A percentile compares a stretch with the other conserved stretches of the same genome.
Conservation (phyloP, 2,888 invertebrate species). For the Gisinianus flammeolus region DNA sequence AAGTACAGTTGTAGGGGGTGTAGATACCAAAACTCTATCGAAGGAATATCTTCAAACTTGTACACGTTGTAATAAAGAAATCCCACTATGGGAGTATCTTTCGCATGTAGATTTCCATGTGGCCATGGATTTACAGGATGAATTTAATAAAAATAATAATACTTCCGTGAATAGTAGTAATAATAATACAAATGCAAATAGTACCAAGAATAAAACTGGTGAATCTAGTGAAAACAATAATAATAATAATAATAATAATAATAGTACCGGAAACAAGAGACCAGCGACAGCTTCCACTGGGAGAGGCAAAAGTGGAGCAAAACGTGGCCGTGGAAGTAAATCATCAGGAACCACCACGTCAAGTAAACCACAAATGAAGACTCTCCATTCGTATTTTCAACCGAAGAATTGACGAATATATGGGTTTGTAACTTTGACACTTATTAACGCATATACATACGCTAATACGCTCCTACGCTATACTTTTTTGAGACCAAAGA, state of each 20-base stretch:
- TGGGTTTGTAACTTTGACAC: too few relatives aligned
- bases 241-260: not conserved
- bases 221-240: not conserved
- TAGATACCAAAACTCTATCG: constrained; percentile 14
- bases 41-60: constrained; percentile 63
- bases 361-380: constrained; percentile 17
- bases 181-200: not conserved
- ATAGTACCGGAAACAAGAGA: constrained; percentile 2
- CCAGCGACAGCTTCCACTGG: not conserved
- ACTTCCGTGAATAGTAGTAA: not conserved
- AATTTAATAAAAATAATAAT: constrained; percentile 65
- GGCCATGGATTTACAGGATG: constrained; percentile 76
- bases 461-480: too few relatives aligned
- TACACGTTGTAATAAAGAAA: constrained; percentile 71
- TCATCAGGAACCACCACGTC: not conserved
- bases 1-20: not conserved
- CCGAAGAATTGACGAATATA: constrained; percentile 8
- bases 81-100: constrained; percentile 69
- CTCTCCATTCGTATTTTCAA: constrained; percentile 20
- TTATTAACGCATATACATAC: too few relatives aligned
- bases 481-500: too few relatives aligned
- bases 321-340: not conserved
- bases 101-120: constrained; percentile 87
- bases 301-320: not conserved
- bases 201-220: not conserved